These are phyloP conservation scores for Amorpha juglandis DNA, from an alignment of 2,888 invertebrate genomes.

Conservation along the genomic window DNA sequence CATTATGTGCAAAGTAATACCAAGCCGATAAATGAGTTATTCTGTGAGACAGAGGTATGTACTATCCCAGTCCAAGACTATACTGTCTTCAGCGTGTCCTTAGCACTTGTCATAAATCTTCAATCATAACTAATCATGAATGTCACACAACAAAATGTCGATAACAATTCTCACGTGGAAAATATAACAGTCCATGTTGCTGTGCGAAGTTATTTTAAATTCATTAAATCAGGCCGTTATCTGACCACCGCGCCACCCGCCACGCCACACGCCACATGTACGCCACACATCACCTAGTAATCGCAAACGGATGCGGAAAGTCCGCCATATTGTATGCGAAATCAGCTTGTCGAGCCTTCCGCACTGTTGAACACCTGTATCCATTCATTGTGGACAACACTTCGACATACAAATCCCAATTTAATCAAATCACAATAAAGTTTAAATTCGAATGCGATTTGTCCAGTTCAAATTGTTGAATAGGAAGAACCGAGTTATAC, in stretches of 20 bases:
- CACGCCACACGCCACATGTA: conserved; percentile 26
- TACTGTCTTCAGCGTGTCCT: no score
- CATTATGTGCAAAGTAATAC: no score
- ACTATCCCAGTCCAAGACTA: no score
- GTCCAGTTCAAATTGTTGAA: conserved; percentile 5
- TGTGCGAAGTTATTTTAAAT: conserved; percentile 19
- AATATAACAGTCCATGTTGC: background rate
- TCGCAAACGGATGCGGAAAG: conserved; percentile 78
- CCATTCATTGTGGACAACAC: conserved; percentile 28
- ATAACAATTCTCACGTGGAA: background rate
- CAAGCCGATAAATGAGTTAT: no score
- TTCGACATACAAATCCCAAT: conserved; percentile 24
- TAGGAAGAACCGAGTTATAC: background rate
- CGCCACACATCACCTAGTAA: conserved; percentile 58
- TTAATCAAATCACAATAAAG: background rate
- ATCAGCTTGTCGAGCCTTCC: conserved; percentile 79
- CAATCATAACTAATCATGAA: background rate
- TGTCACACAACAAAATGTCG: background rate
- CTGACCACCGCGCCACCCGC: conserved; percentile 22
- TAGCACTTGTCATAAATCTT: no score
- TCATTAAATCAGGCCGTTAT: conserved; percentile 19
- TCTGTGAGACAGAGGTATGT: no score
- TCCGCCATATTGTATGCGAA: conserved; percentile 78
- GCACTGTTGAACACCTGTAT: conserved; percentile 74
- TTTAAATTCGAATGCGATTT: background rate